phyloP scores from a whole-genome alignment of 2,888 invertebrate genomes.

The Hemithea aestivaria region DNA sequence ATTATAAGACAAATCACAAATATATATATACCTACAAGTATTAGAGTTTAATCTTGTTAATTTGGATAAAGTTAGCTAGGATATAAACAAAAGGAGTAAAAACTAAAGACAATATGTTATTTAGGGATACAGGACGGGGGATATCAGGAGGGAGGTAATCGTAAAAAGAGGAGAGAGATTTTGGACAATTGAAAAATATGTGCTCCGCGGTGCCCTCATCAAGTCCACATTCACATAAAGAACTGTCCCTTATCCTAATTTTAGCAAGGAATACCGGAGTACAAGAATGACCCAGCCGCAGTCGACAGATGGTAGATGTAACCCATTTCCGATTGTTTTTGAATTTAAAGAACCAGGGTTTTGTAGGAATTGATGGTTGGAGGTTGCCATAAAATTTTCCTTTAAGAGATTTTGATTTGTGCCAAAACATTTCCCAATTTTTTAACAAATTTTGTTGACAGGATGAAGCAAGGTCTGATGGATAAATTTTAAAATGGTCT shows the following conservation, averaged over 20 bases:
- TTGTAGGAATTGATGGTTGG: background rate
- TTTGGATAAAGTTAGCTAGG: background rate
- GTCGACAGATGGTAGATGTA: constrained; percentile 9
- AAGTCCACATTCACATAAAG: constrained; percentile 21
- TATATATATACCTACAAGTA: background rate
- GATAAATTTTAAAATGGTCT: background rate
- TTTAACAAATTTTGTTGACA: too few species aligned
- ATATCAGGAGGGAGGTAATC: constrained; percentile 3
- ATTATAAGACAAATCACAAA: too few species aligned
- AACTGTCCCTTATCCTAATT: constrained; percentile 11
- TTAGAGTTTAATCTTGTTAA: background rate
- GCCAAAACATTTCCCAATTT: too few species aligned
- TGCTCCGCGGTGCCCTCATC: constrained; percentile 10
- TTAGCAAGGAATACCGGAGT: constrained; percentile 15
- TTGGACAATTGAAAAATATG: constrained; percentile 3
- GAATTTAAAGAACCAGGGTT: constrained; percentile 6
- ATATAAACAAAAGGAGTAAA: too few species aligned
- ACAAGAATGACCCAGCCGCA: constrained; percentile 16
- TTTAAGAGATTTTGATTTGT: too few species aligned
- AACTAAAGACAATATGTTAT: background rate
- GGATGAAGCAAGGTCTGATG: too few species aligned
- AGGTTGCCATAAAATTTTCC: background rate
- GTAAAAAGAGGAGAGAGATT: background rate
- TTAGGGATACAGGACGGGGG: constrained; percentile 6
- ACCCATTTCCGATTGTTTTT: background rate